Evolutionary conservation across 1,140 invertebrate species (phyloP).

Genomic region (Nephotettix cincticeps): DNA sequence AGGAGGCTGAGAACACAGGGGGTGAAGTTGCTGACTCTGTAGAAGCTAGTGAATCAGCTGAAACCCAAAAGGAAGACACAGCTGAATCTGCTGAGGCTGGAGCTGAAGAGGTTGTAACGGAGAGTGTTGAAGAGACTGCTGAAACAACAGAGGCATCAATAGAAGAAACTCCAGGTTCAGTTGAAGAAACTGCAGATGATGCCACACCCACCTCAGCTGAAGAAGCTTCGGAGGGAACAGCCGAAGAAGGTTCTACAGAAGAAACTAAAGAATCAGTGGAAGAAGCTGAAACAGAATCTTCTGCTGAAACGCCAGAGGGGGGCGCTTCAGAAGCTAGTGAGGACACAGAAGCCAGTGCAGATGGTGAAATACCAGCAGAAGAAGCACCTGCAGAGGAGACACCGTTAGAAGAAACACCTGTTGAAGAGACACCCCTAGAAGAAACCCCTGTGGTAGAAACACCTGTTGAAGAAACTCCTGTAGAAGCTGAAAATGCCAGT

Average conservation of each 20-base stretch:
- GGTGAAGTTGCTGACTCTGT: conserved; percentile 33
- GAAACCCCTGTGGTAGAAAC: conserved; percentile 22
- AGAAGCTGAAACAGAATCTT: conserved; percentile 28
- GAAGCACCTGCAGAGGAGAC: conserved; percentile 31
- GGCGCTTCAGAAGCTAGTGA: conserved; percentile 7
- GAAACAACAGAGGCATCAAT: conserved; percentile 22
- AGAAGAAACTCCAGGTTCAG: conserved; percentile 22
- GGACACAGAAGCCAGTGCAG: conserved; percentile 21
- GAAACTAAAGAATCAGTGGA: conserved; percentile 37
- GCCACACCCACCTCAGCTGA: conserved; percentile 24
- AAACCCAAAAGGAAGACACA: neutral
- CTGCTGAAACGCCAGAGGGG: conserved; percentile 19
- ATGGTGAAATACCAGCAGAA: conserved; percentile 29
- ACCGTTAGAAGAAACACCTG: neutral
- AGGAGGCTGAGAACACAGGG: conserved; percentile 23
- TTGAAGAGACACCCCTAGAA: conserved; percentile 26
- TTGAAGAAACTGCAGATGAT: conserved; percentile 29
- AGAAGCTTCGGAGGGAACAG: conserved; percentile 28
- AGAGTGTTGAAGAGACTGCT: conserved; percentile 27
- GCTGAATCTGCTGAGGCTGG: conserved; percentile 40
- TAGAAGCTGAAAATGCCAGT: conserved; percentile 14
- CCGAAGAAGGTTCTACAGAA: conserved; percentile 24
- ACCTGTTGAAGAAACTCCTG: neutral
- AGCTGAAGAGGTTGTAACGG: conserved; percentile 43
- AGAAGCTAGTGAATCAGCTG: conserved; percentile 43